phyloP scores from a whole-genome alignment of 2,888 invertebrate species.

The Marasmarcha lunaedactyla region DNA sequence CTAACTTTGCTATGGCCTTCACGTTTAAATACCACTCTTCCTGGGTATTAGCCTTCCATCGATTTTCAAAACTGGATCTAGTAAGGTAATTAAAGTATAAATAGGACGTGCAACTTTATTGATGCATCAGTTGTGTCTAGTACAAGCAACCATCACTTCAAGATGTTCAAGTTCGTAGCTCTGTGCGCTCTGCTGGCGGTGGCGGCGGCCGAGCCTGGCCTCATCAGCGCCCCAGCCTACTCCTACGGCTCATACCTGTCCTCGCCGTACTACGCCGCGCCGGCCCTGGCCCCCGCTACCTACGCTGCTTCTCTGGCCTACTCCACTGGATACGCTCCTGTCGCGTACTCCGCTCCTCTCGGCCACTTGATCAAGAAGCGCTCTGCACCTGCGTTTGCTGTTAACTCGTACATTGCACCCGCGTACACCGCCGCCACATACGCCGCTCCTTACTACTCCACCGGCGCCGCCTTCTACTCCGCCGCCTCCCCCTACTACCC shows the following conservation, averaged over 20 bases:
- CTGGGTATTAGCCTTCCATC: neutral
- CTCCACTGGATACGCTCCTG: slow-evolving; percentile 6
- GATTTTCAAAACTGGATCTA: neutral
- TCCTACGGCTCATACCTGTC: too few relatives aligned
- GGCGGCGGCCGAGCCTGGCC: slow-evolving; percentile 24
- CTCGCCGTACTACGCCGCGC: neutral
- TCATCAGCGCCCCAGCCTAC: neutral
- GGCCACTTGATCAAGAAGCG: slow-evolving; percentile 41
- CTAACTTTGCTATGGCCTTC: neutral
- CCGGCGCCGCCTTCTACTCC: neutral
- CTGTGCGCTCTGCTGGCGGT: slow-evolving; percentile 68
- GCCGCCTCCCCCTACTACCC: neutral
- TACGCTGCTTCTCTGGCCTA: neutral
- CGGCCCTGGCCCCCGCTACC: neutral
- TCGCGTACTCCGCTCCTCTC: slow-evolving; percentile 15
- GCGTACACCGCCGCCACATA: too few relatives aligned
- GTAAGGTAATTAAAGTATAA: neutral
- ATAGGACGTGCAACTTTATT: neutral
- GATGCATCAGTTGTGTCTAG: neutral
- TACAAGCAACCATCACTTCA: slow-evolving; percentile 45
- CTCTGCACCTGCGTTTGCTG: slow-evolving; percentile 23
- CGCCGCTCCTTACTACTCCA: neutral
- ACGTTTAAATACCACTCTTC: neutral
- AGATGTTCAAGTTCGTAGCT: slow-evolving; percentile 69
- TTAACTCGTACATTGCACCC: slow-evolving; percentile 12